These are phyloP conservation scores for Podilymbus podiceps DNA, from an alignment of 2,113 vertebrate genomes.

Conservation along the genomic window DNA sequence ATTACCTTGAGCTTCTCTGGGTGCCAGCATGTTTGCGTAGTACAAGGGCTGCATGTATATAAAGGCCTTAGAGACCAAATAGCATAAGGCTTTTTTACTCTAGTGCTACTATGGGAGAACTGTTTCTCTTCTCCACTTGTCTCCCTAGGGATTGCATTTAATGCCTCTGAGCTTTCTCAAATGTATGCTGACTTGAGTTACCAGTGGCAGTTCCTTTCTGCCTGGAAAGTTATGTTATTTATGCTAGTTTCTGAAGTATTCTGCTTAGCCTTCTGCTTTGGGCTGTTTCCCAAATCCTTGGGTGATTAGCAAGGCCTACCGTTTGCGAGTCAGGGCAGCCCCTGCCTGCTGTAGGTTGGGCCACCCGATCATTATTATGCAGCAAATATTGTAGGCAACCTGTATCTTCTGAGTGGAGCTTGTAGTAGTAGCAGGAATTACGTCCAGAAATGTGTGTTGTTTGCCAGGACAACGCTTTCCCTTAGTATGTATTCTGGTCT, in stretches of 20 bases:
- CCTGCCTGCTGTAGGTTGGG: background rate
- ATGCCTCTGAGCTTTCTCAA: background rate
- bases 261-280: background rate
- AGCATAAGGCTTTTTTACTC: background rate
- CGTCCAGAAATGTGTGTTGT: background rate
- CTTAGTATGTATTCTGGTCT: background rate
- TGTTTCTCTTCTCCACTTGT: background rate
- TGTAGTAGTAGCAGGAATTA: background rate
- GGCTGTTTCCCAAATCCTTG: background rate
- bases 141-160: background rate
- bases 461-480: background rate
- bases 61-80: background rate
- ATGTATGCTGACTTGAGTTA: background rate
- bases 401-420: background rate
- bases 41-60: background rate
- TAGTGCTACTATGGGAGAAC: background rate
- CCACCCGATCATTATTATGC: background rate
- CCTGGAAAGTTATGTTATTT: background rate
- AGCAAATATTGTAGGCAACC: background rate
- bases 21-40: background rate
- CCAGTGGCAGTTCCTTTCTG: background rate
- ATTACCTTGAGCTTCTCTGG: background rate
- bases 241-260: background rate
- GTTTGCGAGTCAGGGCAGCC: background rate
- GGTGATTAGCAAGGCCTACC: background rate